Base-by-base conservation (phyloP, 2,113 vertebrate species). In the Tyto alba region DNA sequence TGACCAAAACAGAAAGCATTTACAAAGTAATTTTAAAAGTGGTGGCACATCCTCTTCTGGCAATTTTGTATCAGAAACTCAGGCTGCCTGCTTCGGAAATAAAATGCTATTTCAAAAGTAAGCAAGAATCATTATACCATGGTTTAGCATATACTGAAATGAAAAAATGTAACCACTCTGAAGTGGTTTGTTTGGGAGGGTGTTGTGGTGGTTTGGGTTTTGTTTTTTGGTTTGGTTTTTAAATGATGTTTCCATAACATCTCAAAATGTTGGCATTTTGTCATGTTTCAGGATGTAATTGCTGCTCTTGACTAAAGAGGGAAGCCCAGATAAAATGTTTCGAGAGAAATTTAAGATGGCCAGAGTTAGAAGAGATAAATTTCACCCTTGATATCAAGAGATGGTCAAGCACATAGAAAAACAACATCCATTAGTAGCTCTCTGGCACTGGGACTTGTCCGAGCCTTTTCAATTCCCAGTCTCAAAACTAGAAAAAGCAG, bases 401-500 rank as follows among this genome's bases (percentile, higher is more conserved):
- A 66, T 63, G 85, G 85, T 62, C 87, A 69, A 85, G 38, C 55
- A 60, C 38, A 6, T 2, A 6, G 53, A 34, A 91, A 89, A 89
- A 7, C 68, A 86, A 36, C 38, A 45, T 29, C 77, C 87, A 52
- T 52, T 20, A 78, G 76, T 10, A 84, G 64, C 86, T 84, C 77
- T 21, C 56, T 56, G 85, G 81, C 85, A 68, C 69, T 0, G 19
- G 77, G 81, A 73, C 69, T 80, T 3, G 4, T 5, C 81, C 16
- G 73, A 89, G 56, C 73, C 88, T 57, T 66, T 76, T 11, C 56
- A 78, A 43, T n/a, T 92, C 94, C 89, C 85, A 72, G 57, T 52
- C 89, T 45, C 87, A 27, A 55, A 66, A 73, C 55, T 7, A 53
- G 57, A 56, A 80, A 64, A 64, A 85, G 69, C 81, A 36, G 32